phyloP scores from a whole-genome alignment of 2,113 vertebrate species.

The Dasypus novemcinctus region DNA sequence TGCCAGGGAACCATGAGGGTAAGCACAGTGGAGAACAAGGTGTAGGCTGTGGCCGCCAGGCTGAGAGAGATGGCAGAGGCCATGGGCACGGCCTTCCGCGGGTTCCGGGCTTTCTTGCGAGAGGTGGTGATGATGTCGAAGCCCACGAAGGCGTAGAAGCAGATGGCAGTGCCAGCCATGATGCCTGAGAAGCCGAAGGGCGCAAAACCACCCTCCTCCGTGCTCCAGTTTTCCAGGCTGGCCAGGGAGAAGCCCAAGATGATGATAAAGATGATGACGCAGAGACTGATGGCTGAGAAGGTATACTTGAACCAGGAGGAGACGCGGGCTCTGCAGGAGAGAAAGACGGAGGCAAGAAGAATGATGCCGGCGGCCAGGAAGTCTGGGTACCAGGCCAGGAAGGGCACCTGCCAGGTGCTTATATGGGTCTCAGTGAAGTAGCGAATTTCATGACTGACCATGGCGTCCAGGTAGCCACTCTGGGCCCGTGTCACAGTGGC shows the following conservation, averaged over 20 bases:
- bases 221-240: conserved; percentile 92
- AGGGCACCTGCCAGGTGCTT: conserved; percentile 90
- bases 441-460: too few relatives aligned
- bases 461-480: conserved; percentile 96
- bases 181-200: too few relatives aligned
- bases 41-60: conserved; percentile 90
- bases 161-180: too few relatives aligned
- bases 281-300: conserved; percentile 91
- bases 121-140: conserved; percentile 97
- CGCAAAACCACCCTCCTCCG: conserved; percentile 91
- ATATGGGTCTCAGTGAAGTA: too few relatives aligned
- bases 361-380: conserved; percentile 91
- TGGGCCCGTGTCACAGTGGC: conserved; percentile 95
- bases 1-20: conserved; percentile 95
- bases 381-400: conserved; percentile 93
- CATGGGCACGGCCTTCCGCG: too few relatives aligned
- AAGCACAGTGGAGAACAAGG: conserved; percentile 93
- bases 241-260: too few relatives aligned
- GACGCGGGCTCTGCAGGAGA: conserved; percentile 94
- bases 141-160: conserved; percentile 96
- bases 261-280: conserved; percentile 91
- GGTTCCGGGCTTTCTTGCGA: too few relatives aligned
- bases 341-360: too few relatives aligned
- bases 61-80: conserved; percentile 92
- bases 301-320: conserved; percentile 97